phyloP scores from a whole-genome alignment of 2,113 vertebrate species.

The Pseudorectes ferrugineus region DNA sequence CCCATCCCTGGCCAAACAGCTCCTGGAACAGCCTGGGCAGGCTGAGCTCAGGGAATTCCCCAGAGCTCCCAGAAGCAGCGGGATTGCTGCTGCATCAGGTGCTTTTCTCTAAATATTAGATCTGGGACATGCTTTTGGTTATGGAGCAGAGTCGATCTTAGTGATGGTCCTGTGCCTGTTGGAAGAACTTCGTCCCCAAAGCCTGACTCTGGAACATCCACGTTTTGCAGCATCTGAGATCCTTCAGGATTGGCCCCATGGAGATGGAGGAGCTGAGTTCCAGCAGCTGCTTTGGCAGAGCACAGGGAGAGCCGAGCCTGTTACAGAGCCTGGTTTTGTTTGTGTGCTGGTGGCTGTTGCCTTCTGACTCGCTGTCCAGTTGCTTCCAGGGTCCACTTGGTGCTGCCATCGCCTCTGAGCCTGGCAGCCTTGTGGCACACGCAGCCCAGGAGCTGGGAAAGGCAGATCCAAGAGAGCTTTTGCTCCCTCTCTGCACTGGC shows the following conservation, averaged over 20 bases:
- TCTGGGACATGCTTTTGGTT: neutral
- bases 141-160: fast-evolving
- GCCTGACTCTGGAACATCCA: neutral
- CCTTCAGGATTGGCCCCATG: neutral
- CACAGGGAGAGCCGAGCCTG: fast-evolving
- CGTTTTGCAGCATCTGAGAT: neutral
- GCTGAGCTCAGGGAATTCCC: neutral
- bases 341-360: neutral
- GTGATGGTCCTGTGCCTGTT: neutral
- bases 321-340: neutral
- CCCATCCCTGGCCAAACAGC: neutral
- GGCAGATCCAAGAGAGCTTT: neutral
- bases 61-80: neutral
- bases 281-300: neutral
- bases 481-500: neutral
- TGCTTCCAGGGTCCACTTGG: neutral
- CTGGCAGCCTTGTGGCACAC: neutral
- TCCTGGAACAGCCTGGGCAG: neutral
- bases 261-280: neutral
- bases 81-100: neutral
- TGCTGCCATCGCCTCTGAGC: fast-evolving
- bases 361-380: neutral
- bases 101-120: neutral
- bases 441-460: neutral
- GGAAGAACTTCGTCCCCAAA: neutral